Evolutionary conservation across 2,888 invertebrate species (phyloP).

Genomic region (Euzophera pinguis): DNA sequence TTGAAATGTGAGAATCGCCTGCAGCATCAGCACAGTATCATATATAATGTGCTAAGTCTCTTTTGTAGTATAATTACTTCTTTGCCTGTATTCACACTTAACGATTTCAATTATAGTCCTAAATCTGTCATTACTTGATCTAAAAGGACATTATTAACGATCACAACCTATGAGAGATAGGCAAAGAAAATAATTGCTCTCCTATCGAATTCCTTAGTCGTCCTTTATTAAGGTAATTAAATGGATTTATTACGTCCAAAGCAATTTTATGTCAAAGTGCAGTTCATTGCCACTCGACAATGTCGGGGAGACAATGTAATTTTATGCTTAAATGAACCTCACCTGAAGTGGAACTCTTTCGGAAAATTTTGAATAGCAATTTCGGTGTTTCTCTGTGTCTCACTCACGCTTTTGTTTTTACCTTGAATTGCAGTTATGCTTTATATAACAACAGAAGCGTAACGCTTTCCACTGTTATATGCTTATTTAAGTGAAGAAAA

Average conservation of each 20-base stretch:
- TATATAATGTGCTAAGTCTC: neutral
- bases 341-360: constrained; percentile 70
- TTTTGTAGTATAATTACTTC: no score
- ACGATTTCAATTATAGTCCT: constrained; percentile 20
- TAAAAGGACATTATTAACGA: constrained; percentile 52
- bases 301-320: constrained; percentile 76
- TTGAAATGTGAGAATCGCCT: no score
- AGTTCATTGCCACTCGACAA: constrained; percentile 78
- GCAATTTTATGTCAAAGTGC: constrained; percentile 79
- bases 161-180: constrained; percentile 53
- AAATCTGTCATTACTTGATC: constrained; percentile 23
- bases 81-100: constrained; percentile 16
- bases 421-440: constrained; percentile 70
- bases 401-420: constrained; percentile 63
- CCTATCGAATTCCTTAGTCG: constrained; percentile 68
- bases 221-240: constrained; percentile 76
- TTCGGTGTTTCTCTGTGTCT: constrained; percentile 57
- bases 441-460: constrained; percentile 70
- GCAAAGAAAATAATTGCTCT: constrained; percentile 58
- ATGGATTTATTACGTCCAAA: constrained; percentile 73
- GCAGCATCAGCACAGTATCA: no score
- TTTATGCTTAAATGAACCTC: constrained; percentile 77
- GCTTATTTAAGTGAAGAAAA: constrained; percentile 46
- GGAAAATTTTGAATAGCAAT: constrained; percentile 74
- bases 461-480: constrained; percentile 62